Percentiles rank a stretch among this genome's conserved stretches.
Evolutionary conservation across 2,113 vertebrate genomes (phyloP).

Genomic region (Pipa parva): DNA sequence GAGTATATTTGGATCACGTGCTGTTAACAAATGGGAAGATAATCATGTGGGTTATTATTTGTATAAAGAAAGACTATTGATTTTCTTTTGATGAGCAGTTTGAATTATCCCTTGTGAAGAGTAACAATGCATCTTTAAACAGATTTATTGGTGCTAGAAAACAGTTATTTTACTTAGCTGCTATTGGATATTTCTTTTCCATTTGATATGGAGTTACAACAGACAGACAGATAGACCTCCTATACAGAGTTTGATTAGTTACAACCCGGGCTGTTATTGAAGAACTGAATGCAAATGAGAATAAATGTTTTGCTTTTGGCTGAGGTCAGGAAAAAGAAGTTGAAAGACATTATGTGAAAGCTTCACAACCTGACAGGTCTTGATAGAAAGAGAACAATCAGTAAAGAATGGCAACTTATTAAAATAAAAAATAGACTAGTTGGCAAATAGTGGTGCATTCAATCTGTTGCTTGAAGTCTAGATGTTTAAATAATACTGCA

Average conservation of each 20-base stretch:
- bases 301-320: conserved; percentile 31
- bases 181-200: conserved; percentile 61
- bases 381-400: conserved; percentile 37
- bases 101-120: conserved; percentile 77
- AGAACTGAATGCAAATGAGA: conserved; percentile 35
- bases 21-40: background rate
- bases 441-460: conserved; percentile 16
- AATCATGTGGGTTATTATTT: background rate
- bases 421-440: conserved; percentile 24
- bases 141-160: conserved; percentile 66
- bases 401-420: conserved; percentile 37
- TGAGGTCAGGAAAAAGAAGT: conserved; percentile 39
- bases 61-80: conserved; percentile 66
- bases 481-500: conserved; percentile 13
- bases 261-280: conserved; percentile 26
- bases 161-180: conserved; percentile 64
- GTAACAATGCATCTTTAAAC: conserved; percentile 74
- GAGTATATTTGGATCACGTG: too few species aligned
- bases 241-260: conserved; percentile 40
- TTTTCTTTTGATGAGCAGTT: conserved; percentile 77
- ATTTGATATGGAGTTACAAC: conserved; percentile 47
- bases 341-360: conserved; percentile 35
- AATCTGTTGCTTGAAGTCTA: conserved; percentile 9
- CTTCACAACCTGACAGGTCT: conserved; percentile 24
- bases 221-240: conserved; percentile 42